Conservation (phyloP, 2,888 invertebrate genomes). For the Ellobium chinense region DNA sequence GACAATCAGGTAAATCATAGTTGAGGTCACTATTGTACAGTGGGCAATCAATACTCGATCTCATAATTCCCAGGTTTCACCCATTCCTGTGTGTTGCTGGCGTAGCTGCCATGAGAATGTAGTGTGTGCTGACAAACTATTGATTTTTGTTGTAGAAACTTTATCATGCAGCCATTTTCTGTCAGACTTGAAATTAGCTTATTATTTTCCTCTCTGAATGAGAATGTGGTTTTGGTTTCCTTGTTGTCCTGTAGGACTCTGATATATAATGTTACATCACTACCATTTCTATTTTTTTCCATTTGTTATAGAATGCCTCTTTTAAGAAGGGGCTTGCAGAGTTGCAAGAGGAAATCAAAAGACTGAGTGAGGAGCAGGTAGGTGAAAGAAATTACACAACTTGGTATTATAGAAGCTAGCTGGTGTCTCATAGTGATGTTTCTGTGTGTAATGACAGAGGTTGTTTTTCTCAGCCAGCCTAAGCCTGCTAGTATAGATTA, state of each 20-base stretch:
- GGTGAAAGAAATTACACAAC: too few relatives aligned
- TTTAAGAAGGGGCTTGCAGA: slow-evolving; percentile 38
- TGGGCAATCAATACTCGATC: background rate
- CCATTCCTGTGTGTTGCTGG: slow-evolving; percentile 36
- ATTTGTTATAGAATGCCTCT: slow-evolving; percentile 23
- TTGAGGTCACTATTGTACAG: background rate
- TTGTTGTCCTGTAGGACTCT: too few relatives aligned
- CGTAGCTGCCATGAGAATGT: slow-evolving; percentile 44
- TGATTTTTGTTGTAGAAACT: slow-evolving; percentile 70
- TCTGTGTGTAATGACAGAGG: background rate
- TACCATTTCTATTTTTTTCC: too few relatives aligned
- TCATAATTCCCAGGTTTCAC: slow-evolving; percentile 30
- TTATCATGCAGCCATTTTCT: slow-evolving; percentile 60
- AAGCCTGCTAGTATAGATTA: too few relatives aligned
- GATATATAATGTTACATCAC: too few relatives aligned
- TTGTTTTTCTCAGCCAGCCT: too few relatives aligned
- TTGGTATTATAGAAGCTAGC: background rate
- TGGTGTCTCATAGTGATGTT: background rate
- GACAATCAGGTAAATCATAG: slow-evolving; percentile 69
- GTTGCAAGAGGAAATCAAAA: slow-evolving; percentile 72
- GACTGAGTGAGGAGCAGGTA: slow-evolving; percentile 75
- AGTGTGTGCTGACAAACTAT: slow-evolving; percentile 54
- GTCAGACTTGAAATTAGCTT: too few relatives aligned
- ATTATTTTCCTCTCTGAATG: too few relatives aligned
- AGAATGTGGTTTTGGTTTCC: background rate